Base-by-base conservation (phyloP, 2,888 invertebrate genomes). In the Xylophagus ater region DNA sequence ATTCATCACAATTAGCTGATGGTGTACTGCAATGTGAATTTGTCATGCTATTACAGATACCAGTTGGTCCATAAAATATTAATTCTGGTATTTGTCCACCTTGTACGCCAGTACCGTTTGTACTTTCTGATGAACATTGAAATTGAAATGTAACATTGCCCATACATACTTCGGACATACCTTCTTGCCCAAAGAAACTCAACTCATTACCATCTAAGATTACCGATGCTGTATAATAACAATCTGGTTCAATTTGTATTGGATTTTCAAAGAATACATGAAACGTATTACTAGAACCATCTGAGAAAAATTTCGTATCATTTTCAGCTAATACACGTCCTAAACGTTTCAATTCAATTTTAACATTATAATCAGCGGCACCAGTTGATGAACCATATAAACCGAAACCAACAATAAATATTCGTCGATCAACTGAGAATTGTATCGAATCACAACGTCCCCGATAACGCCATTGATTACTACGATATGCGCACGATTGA, bases 31-130 rank as follows among this genome's bases (percentile, higher is more conserved):
- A 60, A 42, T 58, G 48, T n/a, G 62, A 62, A 48, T 57, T 62
- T 31, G 53, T 54, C 9, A 60, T 57, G 23, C 61, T 61, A 43
- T 52, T 37, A 19, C 37, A 31, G 19, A 4, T 26, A 20, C 26
- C 21, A 24, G 81, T 77, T 14, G 90, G 88, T 24, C 90, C 90
- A 57, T 93, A 94, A 63, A 93, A 94, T 55, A 94, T 90, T 43
- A 94, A 72, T 69, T 96, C 94, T 3, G 94, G 94, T 57, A 96
- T 94, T 66, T 96, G 94, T 28, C 94, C 94, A 32, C 94, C 94
- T 66, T 94, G 93, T 4, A 94, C 93, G 7, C 93, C 93, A 2
- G 94, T 96, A 33, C 94, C 94, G 56, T 96, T 96, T 39, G 94
- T 96, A 67, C 92, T 92, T 60, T 94, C 94, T 5, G 90, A 88